These are phyloP conservation scores for Cinclus mexicanus DNA, from an alignment of 2,113 vertebrate genomes.

Conservation along the genomic window DNA sequence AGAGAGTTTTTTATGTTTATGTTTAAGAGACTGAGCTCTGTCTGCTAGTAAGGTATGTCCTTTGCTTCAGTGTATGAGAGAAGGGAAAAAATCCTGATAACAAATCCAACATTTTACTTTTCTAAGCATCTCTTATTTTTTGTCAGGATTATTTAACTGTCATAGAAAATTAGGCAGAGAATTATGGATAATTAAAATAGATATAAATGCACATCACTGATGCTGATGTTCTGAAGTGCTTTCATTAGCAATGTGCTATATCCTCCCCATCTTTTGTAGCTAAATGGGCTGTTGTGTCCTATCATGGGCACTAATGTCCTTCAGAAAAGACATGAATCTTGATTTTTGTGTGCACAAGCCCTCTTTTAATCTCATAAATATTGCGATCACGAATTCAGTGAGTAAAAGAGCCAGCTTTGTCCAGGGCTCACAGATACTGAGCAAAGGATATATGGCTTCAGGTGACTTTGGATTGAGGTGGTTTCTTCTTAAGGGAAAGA, in stretches of 20 bases:
- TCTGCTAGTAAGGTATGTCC: not conserved
- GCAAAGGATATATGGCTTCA: not conserved
- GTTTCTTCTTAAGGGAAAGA: not conserved
- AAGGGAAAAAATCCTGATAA: not conserved
- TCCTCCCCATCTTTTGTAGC: constrained; percentile 4
- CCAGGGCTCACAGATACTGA: not conserved
- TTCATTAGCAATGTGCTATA: not conserved
- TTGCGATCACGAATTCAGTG: not conserved
- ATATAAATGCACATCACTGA: not conserved
- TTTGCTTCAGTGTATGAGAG: not conserved
- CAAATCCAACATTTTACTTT: not conserved
- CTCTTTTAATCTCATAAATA: constrained; percentile 10
- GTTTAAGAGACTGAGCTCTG: not conserved
- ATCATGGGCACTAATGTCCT: not conserved
- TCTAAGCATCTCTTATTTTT: not conserved
- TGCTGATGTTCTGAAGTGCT: not conserved
- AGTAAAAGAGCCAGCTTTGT: not conserved
- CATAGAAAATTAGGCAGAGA: not conserved
- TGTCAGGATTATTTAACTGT: constrained; percentile 22
- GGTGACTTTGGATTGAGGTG: not conserved
- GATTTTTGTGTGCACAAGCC: not conserved
- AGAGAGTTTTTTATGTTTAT: not conserved
- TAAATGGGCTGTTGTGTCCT: constrained; percentile 19
- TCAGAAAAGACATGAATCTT: not conserved
- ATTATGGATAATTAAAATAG: constrained; percentile 19